Evolutionary conservation across 1,140 invertebrate species (phyloP), one percentile per base, ranked within the genome.

Genomic region (Lamellibrachia luymesi): DNA sequence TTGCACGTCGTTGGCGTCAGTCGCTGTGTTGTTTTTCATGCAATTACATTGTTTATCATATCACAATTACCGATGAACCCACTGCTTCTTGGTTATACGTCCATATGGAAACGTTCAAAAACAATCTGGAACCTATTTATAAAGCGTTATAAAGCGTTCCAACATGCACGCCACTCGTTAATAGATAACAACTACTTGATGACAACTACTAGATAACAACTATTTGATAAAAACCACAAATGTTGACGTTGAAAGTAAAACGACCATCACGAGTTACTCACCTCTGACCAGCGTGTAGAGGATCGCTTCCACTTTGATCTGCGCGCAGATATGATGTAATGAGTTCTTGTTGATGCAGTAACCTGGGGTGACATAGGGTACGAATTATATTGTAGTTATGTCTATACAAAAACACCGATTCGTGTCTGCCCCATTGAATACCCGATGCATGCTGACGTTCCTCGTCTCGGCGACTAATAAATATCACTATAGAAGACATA

Each of bases 201-300:
- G 38, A 38, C 38, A 38, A 38, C 38, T 38, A 38, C 38, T 38
- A 38, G 38, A 38, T 38, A 38, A 38, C 38, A 22, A 10, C 5
- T 80, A 80, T 22, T 17, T 80, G 64, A 80, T 80, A 80, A 80
- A 10, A 80, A 80, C 64, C 64, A 80, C 64, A 80, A 80, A 2
- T 80, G 64, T 80, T 80, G 64, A 80, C 64, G 13, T 80, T 80
- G 64, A 2, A 13, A 80, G 64, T 80, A 80, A 80, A 17, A 80
- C 13, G 64, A 80, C 38, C 91, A 91, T 2, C 6, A 51, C 10
- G 90, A 13, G 27, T 2, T 51, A 93, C 93, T 50, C 22, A 93
- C 93, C 93, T 91, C 93, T 38, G 22, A 93, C 93, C 6, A 93
- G 90, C 25, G 90, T 93, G 51, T 93, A 93, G n/a, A 93, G 90